These are phyloP conservation scores for Microtus montanus DNA, from an alignment of 2,113 vertebrate genomes.

Conservation along the genomic window DNA sequence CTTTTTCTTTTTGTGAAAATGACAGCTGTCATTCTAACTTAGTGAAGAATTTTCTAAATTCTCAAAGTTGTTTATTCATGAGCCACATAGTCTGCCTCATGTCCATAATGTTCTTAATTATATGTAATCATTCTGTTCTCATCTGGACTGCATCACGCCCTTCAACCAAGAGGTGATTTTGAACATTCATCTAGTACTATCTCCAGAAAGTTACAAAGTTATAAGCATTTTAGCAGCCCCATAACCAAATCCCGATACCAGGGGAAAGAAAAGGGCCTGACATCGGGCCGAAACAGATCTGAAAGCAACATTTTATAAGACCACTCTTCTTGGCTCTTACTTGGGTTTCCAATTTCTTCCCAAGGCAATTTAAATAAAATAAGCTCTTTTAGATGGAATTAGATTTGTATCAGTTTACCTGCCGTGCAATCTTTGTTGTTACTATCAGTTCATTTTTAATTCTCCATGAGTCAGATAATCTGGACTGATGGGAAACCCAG, in stretches of 20 bases:
- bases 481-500: neutral
- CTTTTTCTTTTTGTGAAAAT: neutral
- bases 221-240: slow-evolving; percentile 11
- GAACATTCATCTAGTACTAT: slow-evolving; percentile 5
- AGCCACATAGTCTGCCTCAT: neutral
- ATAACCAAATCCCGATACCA: neutral
- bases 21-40: neutral
- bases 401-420: neutral
- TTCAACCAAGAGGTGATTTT: slow-evolving; percentile 27
- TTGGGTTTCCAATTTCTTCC: slow-evolving; percentile 19
- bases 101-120: neutral
- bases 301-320: neutral
- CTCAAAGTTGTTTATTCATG: neutral
- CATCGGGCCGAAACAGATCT: neutral
- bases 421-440: neutral
- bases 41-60: neutral
- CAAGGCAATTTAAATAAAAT: slow-evolving; percentile 9
- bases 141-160: neutral
- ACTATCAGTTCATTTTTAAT: slow-evolving; percentile 19
- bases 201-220: slow-evolving; percentile 41
- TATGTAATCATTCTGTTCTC: neutral
- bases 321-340: neutral
- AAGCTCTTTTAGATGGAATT: neutral
- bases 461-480: neutral
- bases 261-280: neutral